A percentile compares a stretch with the other conserved stretches of the same genome.
Evolutionary conservation across 1,140 invertebrate species (phyloP).

Genomic region (Cherax quadricarinatus): DNA sequence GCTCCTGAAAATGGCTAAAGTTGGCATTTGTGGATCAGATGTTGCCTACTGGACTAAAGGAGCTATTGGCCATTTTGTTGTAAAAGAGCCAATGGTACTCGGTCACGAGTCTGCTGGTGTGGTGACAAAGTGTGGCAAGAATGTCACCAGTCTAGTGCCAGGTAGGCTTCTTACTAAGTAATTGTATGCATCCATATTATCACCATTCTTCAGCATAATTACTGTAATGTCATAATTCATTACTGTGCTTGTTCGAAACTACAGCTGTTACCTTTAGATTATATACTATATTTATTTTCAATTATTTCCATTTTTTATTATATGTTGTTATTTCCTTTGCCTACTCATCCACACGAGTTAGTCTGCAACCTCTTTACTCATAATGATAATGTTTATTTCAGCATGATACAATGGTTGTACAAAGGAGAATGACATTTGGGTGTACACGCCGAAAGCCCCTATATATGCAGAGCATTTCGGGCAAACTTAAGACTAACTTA

Average conservation of each 20-base stretch:
- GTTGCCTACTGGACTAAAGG: slow-evolving; percentile 93
- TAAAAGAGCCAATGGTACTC: slow-evolving; percentile 91
- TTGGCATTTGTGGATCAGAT: slow-evolving; percentile 98
- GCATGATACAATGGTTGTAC: too few species aligned
- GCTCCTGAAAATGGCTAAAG: slow-evolving; percentile 89
- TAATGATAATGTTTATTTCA: too few species aligned
- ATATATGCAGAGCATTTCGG: too few species aligned
- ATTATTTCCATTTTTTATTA: background rate
- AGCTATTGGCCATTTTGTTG: slow-evolving; percentile 89
- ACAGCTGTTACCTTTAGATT: background rate
- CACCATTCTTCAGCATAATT: background rate
- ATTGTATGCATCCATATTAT: background rate
- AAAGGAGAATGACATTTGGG: too few species aligned
- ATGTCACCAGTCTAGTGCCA: slow-evolving; percentile 85
- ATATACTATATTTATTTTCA: background rate
- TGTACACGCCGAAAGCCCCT: too few species aligned
- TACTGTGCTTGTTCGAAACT: background rate
- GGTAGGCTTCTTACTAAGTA: slow-evolving; percentile 76
- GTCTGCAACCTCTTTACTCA: too few species aligned
- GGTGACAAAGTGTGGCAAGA: slow-evolving; percentile 84
- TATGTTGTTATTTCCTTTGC: too few species aligned
- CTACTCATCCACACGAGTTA: too few species aligned
- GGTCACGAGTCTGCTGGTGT: slow-evolving; percentile 92
- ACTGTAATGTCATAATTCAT: background rate
- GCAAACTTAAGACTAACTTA: too few species aligned